phyloP scores from a whole-genome alignment of 2,797 vertebrate species.

The Astyanax mexicanus region DNA sequence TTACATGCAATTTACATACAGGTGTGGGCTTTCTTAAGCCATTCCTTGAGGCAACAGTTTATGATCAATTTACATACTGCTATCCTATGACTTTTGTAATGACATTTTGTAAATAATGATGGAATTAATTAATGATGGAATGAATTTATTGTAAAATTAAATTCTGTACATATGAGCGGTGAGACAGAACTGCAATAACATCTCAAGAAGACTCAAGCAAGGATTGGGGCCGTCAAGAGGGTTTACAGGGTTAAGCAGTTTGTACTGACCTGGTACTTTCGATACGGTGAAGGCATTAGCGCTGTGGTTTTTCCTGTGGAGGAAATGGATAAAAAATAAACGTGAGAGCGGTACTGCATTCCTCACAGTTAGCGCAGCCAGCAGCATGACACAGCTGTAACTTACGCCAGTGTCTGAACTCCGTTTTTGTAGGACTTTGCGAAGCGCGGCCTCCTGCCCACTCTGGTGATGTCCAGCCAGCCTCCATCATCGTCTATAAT shows the following conservation, averaged over 20 bases:
- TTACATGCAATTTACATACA: too few relatives aligned
- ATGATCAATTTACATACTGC: too few relatives aligned
- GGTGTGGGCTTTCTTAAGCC: too few relatives aligned
- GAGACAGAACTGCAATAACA: background rate
- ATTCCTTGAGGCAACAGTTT: too few relatives aligned
- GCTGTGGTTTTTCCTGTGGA: conserved; percentile 90
- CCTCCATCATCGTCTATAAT: conserved; percentile 95
- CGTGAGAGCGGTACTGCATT: conserved; percentile 7
- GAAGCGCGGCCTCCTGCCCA: conserved; percentile 91
- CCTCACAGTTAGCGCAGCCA: background rate
- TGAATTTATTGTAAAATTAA: too few relatives aligned
- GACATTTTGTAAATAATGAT: too few relatives aligned
- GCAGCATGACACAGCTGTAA: conserved; percentile 22
- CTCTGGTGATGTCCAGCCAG: conserved; percentile 94
- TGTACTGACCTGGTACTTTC: conserved; percentile 88
- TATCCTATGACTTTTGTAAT: too few relatives aligned
- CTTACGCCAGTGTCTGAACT: conserved; percentile 91
- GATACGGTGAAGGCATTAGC: conserved; percentile 95
- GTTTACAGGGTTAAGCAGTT: background rate
- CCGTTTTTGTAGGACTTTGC: conserved; percentile 92
- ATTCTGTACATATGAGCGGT: background rate
- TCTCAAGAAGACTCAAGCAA: background rate
- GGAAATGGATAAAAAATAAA: conserved; percentile 56
- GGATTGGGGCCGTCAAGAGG: background rate
- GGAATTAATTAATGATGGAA: too few relatives aligned